Base-by-base conservation (phyloP, 2,113 vertebrate genomes). In the Canis aureus region DNA sequence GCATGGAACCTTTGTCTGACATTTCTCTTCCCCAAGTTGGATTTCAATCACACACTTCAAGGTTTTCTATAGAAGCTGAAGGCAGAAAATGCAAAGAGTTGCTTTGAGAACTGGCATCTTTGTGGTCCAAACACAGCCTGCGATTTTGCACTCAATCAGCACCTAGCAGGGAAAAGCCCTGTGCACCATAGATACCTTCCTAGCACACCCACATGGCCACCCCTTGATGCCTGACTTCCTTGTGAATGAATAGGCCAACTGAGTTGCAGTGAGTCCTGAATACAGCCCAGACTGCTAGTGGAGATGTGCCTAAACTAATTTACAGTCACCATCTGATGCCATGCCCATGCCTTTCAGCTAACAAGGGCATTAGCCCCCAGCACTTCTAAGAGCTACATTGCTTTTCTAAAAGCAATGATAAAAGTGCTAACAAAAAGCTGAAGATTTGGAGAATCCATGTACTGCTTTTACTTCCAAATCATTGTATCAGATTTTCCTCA, bases 341-440 rank as follows among this genome's bases (percentile, higher is more conserved):
- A 2, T 29, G 13, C 29, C 69, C 38, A 2, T 0, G 38, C 53
- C 69, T 89, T 59, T 82, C 38, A 87, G 38, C 15, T 81, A 92
- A 66, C 32, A 53, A 35, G 57, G 59, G 76, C 49, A 10, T 92
- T 82, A 29, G 32, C 76, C 78, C 95, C 49, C n/a, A 57, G 69
- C 2, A 38, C 78, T 88, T 92, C 49, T 11, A 82, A 60, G 38
- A 97, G 78, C 67, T 80, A 86, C 95, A 87, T 49, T 82, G 79
- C 81, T 91, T 95, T 96, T 74, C 88, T 93, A 97, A 89, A 92
- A 95, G 93, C 69, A 94, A 83, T 93, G 93, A 86, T 91, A 89
- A 93, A 25, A 94, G 60, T 73, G 91, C 53, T 95, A 89, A 97
- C 32, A 62, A 97, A 90, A 95, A 97, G 53, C 53, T 59, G 32